These are phyloP conservation scores for Scarus forsteni DNA, from an alignment of 2,797 vertebrate genomes.

Conservation along the genomic window DNA sequence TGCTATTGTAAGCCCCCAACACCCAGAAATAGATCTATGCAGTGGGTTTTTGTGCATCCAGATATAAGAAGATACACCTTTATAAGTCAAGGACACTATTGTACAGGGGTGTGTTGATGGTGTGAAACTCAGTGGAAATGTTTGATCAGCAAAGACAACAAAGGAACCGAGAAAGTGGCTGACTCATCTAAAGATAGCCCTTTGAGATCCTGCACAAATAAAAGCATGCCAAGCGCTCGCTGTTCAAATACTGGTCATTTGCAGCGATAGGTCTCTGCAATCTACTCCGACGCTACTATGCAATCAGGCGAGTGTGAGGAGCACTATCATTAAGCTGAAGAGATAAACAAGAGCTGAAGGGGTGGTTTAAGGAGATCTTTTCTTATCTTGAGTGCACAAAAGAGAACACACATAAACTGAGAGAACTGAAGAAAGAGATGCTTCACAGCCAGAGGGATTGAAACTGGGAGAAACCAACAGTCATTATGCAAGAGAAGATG, in stretches of 20 bases:
- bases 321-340: conserved; percentile 76
- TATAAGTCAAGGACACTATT: conserved; percentile 40
- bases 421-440: conserved; percentile 1
- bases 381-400: conserved; percentile 63
- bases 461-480: background rate
- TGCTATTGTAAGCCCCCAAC: conserved; percentile 64
- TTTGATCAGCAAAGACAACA: conserved; percentile 59
- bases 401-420: conserved; percentile 57
- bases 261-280: conserved; percentile 69
- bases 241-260: conserved; percentile 76
- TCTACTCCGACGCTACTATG: conserved; percentile 65
- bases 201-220: conserved; percentile 65
- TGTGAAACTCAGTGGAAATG: conserved; percentile 24
- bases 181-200: conserved; percentile 78
- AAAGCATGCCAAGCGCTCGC: conserved; percentile 66
- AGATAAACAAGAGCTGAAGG: conserved; percentile 75
- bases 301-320: conserved; percentile 69
- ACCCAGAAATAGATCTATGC: conserved; percentile 59
- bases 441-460: conserved; percentile 1
- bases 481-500: too few species aligned
- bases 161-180: conserved; percentile 72
- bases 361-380: conserved; percentile 73
- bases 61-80: conserved; percentile 29
- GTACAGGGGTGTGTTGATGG: background rate
- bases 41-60: conserved; percentile 20